Evolutionary conservation across 1,140 invertebrate species (phyloP), one percentile per base, ranked within the genome.

Genomic region (Bombus polaris): DNA sequence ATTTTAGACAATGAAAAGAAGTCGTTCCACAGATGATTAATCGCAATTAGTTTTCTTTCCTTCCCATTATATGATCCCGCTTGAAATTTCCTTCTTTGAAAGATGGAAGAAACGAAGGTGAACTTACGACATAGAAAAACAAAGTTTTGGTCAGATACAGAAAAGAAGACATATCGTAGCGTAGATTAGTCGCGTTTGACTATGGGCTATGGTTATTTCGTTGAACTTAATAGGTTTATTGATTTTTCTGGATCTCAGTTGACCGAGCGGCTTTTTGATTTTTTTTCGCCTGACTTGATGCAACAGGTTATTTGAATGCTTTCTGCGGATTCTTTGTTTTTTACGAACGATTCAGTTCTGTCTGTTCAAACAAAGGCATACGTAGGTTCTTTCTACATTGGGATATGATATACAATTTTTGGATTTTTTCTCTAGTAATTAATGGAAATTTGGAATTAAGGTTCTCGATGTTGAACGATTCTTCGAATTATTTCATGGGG

Each of bases 221-320:
- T 53, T 5, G 9, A n/a, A 57, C 28, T 82, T 71, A 73, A 66
- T 65, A 37, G 42, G 53, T 65, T 75, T 75, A 75, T 82, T 35
- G 71, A 82, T 62, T 37, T 32, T 22, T 22, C 1, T 28, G 37
- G 32, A 44, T 62, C 22, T 62, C 22, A 57, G 47, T 44, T 32
- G 44, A 25, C 35, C 25, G 68, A 39, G 37, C 12, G 42, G n/a
- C 18, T 62, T 81, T 81, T 35, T 13, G 80, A 59, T 35, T 73
- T 62, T 71, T 57, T 62, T 65, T 25, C n/a, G n/a, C 25, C 28
- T 62, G 22, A 9, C n/a, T 22, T n/a, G n/a, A 35, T 62, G 70
- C 79, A 72, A 81, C 79, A 72, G 68, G 79, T 81, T 62, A 80
- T 80, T 80, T 42, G 25, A 80, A 70, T 80, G 32, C 65, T n/a